These are phyloP conservation scores for Pseudomyrmex pallidus DNA, from an alignment of 1,140 invertebrate genomes.

Conservation along the genomic window DNA sequence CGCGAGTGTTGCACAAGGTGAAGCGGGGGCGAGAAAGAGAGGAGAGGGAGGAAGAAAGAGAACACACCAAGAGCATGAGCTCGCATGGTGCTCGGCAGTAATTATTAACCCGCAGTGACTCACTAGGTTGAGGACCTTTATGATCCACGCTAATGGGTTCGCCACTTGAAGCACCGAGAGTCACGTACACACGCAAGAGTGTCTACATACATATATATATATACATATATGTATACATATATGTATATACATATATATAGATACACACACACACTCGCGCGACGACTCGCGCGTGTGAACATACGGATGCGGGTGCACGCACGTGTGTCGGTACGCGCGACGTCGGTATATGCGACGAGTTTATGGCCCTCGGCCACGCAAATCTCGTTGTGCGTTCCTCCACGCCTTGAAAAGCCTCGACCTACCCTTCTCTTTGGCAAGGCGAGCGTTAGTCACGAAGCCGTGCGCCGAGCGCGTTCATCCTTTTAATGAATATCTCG, in stretches of 20 bases:
- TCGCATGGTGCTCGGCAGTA: conserved; percentile 61
- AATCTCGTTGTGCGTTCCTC: conserved; percentile 72
- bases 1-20: conserved; percentile 22
- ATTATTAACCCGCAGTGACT: conserved; percentile 78
- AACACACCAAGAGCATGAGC: not conserved
- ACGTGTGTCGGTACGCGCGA: conserved; percentile 2
- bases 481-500: conserved; percentile 66
- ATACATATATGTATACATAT: no score
- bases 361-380: conserved; percentile 70
- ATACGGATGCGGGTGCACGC: conserved; percentile 22
- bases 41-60: conserved; percentile 2
- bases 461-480: conserved; percentile 27
- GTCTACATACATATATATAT: no score
- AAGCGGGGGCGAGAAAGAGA: conserved; percentile 26
- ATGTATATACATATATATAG: not conserved
- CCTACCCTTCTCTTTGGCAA: conserved; percentile 43
- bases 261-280: not conserved
- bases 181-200: not conserved
- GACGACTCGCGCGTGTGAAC: not conserved
- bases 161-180: conserved; percentile 58
- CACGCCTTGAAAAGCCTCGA: conserved; percentile 71
- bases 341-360: conserved; percentile 14
- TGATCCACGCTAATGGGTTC: conserved; percentile 77
- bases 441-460: conserved; percentile 31
- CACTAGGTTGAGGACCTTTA: conserved; percentile 80